phyloP scores from a whole-genome alignment of 2,888 invertebrate genomes.

The Heliconius cydno region DNA sequence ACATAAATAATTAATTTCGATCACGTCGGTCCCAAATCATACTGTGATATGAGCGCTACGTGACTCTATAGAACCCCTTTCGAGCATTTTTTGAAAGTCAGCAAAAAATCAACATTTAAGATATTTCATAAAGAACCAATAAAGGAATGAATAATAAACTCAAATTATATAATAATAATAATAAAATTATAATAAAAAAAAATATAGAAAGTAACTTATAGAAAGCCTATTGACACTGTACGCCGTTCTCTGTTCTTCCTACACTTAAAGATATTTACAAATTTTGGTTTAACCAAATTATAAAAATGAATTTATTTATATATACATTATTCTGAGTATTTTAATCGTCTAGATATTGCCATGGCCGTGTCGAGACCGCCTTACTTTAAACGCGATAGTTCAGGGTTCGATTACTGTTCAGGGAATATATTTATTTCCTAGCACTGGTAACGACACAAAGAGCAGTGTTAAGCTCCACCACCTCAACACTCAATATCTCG shows the following conservation, averaged over 20 bases:
- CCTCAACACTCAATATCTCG: too few relatives aligned
- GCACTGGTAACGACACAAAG: too few relatives aligned
- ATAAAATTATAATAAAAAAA: too few relatives aligned
- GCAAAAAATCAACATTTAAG: background rate
- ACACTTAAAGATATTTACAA: background rate
- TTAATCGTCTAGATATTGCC: too few relatives aligned
- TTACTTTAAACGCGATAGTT: too few relatives aligned
- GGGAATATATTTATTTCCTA: too few relatives aligned
- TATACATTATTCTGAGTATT: too few relatives aligned
- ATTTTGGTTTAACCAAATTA: background rate
- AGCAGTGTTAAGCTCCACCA: too few relatives aligned
- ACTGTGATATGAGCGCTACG: constrained; percentile 33
- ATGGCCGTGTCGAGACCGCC: too few relatives aligned
- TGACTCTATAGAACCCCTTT: constrained; percentile 15
- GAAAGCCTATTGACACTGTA: background rate
- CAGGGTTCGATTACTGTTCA: background rate
- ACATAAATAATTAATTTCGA: constrained; percentile 23
- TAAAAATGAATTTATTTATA: too few relatives aligned
- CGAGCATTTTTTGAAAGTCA: background rate
- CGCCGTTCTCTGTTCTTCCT: background rate
- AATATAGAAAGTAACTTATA: background rate
- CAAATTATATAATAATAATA: too few relatives aligned
- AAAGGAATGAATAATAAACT: too few relatives aligned
- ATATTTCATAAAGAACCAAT: background rate
- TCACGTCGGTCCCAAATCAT: constrained; percentile 25